phyloP scores from a whole-genome alignment of 2,797 vertebrate genomes.

The Dendrocincla tyrannina region DNA sequence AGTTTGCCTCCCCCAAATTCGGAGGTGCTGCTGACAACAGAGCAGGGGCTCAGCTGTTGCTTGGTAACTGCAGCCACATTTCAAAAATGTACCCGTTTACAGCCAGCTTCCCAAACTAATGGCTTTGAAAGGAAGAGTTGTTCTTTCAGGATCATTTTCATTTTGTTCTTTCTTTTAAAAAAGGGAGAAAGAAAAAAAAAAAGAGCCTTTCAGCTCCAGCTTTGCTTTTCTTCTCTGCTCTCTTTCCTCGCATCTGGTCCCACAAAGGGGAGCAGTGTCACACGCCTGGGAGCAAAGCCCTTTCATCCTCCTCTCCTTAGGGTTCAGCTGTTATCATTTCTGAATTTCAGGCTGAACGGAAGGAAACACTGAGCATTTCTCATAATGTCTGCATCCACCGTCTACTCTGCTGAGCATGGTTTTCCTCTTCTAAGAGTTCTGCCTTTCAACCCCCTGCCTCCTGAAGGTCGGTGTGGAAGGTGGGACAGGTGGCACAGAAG shows the following conservation, averaged over 20 bases:
- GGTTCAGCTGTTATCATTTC: neutral
- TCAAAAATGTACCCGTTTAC: conserved; percentile 52
- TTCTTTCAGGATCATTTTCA: conserved; percentile 62
- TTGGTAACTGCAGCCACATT: conserved; percentile 57
- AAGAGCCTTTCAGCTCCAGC: conserved; percentile 31
- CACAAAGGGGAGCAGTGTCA: conserved; percentile 36
- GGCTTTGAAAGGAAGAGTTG: conserved; percentile 62
- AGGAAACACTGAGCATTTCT: neutral
- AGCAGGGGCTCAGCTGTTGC: conserved; percentile 47
- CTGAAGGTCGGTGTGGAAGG: neutral
- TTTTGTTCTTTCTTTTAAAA: conserved; percentile 31
- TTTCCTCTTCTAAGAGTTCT: neutral
- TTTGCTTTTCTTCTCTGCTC: conserved; percentile 32
- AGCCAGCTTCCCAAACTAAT: conserved; percentile 46
- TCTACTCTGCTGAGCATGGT: neutral
- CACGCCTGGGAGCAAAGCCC: neutral
- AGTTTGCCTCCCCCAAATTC: neutral
- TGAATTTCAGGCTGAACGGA: neutral
- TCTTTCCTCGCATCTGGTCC: conserved; percentile 3
- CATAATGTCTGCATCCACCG: fast-evolving
- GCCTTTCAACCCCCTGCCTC: fast-evolving
- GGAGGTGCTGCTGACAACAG: neutral
- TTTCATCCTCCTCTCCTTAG: neutral
- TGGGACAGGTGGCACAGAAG: neutral
- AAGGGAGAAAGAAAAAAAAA: neutral